These are phyloP conservation scores for Physeter macrocephalus DNA, from an alignment of 2,113 vertebrate genomes.

Conservation along the genomic window DNA sequence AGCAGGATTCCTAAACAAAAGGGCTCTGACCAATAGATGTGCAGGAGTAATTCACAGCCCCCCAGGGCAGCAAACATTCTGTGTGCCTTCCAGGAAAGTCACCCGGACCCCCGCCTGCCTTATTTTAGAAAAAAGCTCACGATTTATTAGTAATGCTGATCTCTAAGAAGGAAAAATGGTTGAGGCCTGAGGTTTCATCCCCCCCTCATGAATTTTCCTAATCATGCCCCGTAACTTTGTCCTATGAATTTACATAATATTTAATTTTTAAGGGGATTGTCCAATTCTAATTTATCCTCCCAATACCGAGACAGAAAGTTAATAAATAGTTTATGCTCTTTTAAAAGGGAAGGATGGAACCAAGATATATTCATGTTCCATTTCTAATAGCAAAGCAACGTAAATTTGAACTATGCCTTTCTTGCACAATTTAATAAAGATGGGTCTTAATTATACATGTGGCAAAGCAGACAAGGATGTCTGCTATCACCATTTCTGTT, in stretches of 20 bases:
- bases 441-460: not conserved
- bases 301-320: slow-evolving; percentile 39
- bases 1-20: not conserved
- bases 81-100: not conserved
- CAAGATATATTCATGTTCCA: not conserved
- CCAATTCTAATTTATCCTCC: slow-evolving; percentile 25
- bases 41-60: not conserved
- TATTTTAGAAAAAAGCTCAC: slow-evolving; percentile 30
- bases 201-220: not conserved
- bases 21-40: not conserved
- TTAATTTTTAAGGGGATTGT: slow-evolving; percentile 51
- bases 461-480: not conserved
- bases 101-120: not conserved
- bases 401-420: not conserved
- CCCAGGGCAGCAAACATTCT: not conserved
- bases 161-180: not conserved
- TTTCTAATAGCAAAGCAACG: not conserved
- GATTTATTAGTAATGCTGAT: not conserved
- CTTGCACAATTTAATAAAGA: not conserved
- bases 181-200: not conserved
- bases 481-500: not conserved
- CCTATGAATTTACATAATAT: slow-evolving; percentile 32
- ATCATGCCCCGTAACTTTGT: not conserved
- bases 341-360: slow-evolving; percentile 1
- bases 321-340: slow-evolving; percentile 43